Evolutionary conservation across 2,113 vertebrate genomes (phyloP).

Genomic region (Pseudorhombus dupliciocellatus): DNA sequence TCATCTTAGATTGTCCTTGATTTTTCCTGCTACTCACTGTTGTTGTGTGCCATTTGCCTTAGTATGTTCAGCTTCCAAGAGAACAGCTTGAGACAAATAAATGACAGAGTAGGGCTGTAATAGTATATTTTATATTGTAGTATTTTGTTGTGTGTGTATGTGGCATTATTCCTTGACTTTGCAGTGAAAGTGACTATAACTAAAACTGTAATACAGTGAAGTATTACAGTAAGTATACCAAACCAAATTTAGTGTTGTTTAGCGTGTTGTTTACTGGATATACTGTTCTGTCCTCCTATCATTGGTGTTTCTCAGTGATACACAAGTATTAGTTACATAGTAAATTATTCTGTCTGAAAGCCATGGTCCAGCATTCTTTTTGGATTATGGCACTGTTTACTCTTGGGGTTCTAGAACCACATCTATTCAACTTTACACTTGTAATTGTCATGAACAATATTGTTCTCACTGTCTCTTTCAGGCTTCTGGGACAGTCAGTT

Average conservation of each 20-base stretch:
- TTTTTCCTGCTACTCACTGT: background rate
- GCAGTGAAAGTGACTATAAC: background rate
- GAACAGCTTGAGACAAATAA: too few relatives aligned
- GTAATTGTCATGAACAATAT: background rate
- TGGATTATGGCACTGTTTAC: background rate
- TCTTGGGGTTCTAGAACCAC: too few relatives aligned
- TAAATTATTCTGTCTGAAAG: too few relatives aligned
- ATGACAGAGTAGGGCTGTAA: background rate
- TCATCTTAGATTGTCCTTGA: too few relatives aligned
- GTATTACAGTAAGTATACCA: too few relatives aligned
- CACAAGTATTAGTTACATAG: too few relatives aligned
- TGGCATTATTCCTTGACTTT: too few relatives aligned
- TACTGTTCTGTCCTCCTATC: background rate
- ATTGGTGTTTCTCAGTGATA: background rate
- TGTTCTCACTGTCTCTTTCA: constrained; percentile 65
- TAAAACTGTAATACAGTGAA: background rate
- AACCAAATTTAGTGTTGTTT: background rate
- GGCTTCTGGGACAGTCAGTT: constrained; percentile 89
- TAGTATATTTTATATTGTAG: background rate
- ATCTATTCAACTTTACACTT: background rate
- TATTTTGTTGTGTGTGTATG: too few relatives aligned
- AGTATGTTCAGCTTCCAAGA: too few relatives aligned
- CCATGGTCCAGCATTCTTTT: too few relatives aligned
- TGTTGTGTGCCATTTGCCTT: too few relatives aligned
- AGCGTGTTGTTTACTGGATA: background rate